A percentile compares a stretch with the other conserved stretches of the same genome.
Evolutionary conservation across 2,888 invertebrate species (phyloP).

Genomic region (Odontomyia ornata): DNA sequence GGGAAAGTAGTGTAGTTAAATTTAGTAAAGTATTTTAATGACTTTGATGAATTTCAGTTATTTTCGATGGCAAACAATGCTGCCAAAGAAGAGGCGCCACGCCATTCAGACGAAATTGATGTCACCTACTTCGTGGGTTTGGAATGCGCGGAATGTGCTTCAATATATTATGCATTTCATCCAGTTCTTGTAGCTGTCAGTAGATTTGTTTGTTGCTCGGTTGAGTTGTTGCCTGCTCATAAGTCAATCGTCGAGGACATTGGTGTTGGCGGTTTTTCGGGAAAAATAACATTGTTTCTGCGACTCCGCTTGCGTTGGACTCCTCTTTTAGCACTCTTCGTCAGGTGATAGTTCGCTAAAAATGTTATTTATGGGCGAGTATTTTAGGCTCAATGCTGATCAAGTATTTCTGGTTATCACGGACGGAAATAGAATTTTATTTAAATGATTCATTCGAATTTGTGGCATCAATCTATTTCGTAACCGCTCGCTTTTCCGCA

Average conservation of each 20-base stretch:
- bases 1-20: constrained; percentile 17
- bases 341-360: too few species aligned
- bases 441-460: too few species aligned
- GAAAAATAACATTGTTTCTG: neutral
- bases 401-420: too few species aligned
- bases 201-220: neutral
- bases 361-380: too few species aligned
- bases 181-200: neutral
- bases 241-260: constrained; percentile 33
- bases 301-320: too few species aligned
- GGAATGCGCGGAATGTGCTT: constrained; percentile 27
- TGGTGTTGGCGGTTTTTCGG: constrained; percentile 4
- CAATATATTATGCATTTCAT: constrained; percentile 27
- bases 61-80: constrained; percentile 33
- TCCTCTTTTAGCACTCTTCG: too few species aligned
- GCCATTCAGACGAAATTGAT: constrained; percentile 40
- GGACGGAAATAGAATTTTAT: too few species aligned
- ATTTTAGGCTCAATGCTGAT: too few species aligned
- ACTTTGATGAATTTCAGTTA: constrained; percentile 39
- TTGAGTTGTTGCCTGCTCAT: constrained; percentile 7
- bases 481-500: too few species aligned
- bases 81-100: constrained; percentile 35
- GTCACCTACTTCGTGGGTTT: constrained; percentile 43
- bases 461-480: too few species aligned
- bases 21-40: constrained; percentile 38